These are phyloP conservation scores for Cirrhinus mrigala DNA, from an alignment of 2,797 vertebrate genomes.

Conservation along the genomic window DNA sequence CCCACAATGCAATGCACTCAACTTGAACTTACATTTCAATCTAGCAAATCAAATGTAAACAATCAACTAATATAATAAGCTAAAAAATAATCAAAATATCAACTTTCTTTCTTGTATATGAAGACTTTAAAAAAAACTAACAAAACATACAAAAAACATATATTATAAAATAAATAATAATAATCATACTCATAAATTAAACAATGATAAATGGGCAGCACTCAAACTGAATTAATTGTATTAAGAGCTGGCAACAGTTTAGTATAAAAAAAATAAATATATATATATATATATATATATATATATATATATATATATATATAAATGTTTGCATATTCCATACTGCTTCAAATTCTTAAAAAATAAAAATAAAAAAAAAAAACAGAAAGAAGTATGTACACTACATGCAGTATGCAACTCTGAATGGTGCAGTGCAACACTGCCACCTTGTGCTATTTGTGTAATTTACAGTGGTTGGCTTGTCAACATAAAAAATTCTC, in stretches of 20 bases:
- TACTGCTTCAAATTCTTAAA: not conserved
- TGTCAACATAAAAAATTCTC: not conserved
- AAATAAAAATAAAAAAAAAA: not conserved
- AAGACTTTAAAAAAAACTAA: not conserved
- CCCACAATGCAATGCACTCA: not conserved
- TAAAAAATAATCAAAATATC: not conserved
- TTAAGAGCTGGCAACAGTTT: not conserved
- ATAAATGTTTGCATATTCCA: not conserved
- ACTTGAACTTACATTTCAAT: not conserved
- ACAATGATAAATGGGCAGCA: not conserved
- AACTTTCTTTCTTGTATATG: slow-evolving; percentile 4
- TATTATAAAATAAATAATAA: not conserved
- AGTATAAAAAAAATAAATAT: too few species aligned
- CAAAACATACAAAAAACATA: not conserved
- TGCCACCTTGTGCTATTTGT: slow-evolving; percentile 17
- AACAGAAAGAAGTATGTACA: not conserved
- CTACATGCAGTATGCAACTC: not conserved
- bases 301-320: too few species aligned
- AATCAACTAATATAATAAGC: not conserved
- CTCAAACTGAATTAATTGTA: not conserved
- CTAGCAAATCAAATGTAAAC: not conserved
- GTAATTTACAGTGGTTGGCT: not conserved
- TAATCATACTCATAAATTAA: not conserved
- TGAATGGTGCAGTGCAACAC: not conserved
- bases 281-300: too few species aligned